These are phyloP conservation scores for Pteruthius melanotis DNA, from an alignment of 2,113 vertebrate genomes.

Conservation along the genomic window DNA sequence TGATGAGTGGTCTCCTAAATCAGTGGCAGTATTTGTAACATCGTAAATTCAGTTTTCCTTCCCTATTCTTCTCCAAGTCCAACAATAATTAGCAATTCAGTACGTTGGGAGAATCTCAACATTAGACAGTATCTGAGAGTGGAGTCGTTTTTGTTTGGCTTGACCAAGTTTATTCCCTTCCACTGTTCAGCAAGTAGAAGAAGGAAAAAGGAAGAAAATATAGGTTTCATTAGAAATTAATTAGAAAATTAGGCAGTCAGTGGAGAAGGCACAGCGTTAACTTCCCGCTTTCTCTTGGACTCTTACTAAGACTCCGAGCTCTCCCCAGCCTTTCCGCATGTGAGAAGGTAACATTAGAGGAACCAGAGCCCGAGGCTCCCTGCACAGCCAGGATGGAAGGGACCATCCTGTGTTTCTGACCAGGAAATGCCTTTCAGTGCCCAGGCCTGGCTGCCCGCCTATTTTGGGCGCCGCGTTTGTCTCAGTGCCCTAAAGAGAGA, in stretches of 20 bases:
- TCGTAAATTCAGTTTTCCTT: background rate
- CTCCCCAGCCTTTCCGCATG: rapidly evolving
- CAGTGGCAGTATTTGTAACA: rapidly evolving
- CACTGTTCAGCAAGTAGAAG: background rate
- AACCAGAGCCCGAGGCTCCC: rapidly evolving
- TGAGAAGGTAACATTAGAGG: rapidly evolving
- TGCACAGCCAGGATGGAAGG: rapidly evolving
- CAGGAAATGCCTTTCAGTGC: rapidly evolving
- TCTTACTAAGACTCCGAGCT: background rate
- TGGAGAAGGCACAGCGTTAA: rapidly evolving
- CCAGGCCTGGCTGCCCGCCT: rapidly evolving
- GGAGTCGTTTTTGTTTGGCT: background rate
- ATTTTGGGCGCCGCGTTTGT: rapidly evolving
- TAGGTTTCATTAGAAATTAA: background rate
- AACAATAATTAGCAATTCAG: background rate
- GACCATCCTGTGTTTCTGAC: rapidly evolving
- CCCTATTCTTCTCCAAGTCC: background rate
- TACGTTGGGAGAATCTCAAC: background rate
- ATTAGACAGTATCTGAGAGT: background rate
- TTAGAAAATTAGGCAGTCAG: background rate
- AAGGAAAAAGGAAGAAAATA: background rate
- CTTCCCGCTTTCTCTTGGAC: background rate
- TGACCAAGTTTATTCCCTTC: background rate
- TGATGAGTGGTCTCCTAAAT: background rate
- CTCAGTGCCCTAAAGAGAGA: rapidly evolving